Percentiles rank a stretch among this genome's conserved stretches.
Evolutionary conservation across 2,113 vertebrate species (phyloP).

Genomic region (Gavia stellata): DNA sequence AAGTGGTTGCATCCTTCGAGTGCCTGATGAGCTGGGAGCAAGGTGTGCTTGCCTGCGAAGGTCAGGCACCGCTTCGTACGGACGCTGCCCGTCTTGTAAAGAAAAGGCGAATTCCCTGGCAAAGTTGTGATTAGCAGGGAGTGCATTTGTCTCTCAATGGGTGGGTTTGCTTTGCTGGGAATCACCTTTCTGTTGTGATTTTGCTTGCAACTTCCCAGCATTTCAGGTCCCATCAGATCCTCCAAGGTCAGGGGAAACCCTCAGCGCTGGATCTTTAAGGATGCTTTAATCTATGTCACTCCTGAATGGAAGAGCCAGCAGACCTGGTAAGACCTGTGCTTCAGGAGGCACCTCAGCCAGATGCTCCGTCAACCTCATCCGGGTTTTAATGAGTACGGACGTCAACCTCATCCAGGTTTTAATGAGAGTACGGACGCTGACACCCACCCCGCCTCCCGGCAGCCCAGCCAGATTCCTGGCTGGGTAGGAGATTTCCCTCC

Average conservation of each 20-base stretch:
- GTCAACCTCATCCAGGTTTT: not conserved
- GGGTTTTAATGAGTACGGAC: not conserved
- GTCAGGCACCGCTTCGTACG: fast-evolving
- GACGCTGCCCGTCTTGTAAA: not conserved
- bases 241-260: not conserved
- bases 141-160: fast-evolving
- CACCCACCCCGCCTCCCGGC: not conserved
- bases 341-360: not conserved
- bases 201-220: not conserved
- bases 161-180: not conserved
- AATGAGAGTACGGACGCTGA: not conserved
- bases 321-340: constrained; percentile 11
- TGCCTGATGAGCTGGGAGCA: not conserved
- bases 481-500: not conserved
- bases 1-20: fast-evolving
- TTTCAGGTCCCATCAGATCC: not conserved
- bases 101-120: not conserved
- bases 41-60: not conserved
- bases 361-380: not conserved
- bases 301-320: not conserved
- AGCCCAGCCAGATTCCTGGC: not conserved
- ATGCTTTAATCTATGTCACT: not conserved
- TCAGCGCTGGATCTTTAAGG: not conserved
- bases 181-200: not conserved
- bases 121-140: not conserved